A percentile compares a stretch with the other conserved stretches of the same genome.
These are phyloP conservation scores for Acrossocheilus wenchowensis DNA, from an alignment of 2,797 vertebrate species.

Conservation along the genomic window DNA sequence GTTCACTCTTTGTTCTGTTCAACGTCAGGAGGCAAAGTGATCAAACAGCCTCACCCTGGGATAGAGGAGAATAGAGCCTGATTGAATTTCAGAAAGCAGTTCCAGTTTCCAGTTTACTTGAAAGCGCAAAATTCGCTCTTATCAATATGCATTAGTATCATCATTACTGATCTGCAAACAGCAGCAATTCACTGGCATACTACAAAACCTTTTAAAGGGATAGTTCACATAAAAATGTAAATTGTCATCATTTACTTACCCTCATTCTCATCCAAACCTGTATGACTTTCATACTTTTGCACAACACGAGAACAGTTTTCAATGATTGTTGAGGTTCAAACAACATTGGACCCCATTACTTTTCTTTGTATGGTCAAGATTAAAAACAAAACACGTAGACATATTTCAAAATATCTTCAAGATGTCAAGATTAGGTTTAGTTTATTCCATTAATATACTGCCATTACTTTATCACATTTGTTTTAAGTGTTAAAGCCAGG, in stretches of 20 bases:
- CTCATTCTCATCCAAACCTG: not conserved
- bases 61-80: constrained; percentile 11
- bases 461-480: not conserved
- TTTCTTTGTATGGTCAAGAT: not conserved
- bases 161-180: not conserved
- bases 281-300: not conserved
- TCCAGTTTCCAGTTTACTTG: not conserved
- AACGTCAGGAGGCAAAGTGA: not conserved
- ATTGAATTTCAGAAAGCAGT: constrained; percentile 26
- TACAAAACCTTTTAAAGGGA: not conserved
- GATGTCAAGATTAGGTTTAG: not conserved
- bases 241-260: too few species aligned
- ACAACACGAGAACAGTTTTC: not conserved
- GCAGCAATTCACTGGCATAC: not conserved
- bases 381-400: not conserved
- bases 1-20: constrained; percentile 18
- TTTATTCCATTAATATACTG: not conserved
- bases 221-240: not conserved
- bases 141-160: not conserved
- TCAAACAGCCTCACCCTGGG: constrained; percentile 29
- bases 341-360: not conserved
- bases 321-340: not conserved
- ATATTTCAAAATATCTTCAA: not conserved
- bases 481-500: not conserved
- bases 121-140: not conserved